These are phyloP conservation scores for Macrosoma leucophasiata DNA, from an alignment of 2,888 invertebrate species.

Conservation along the genomic window DNA sequence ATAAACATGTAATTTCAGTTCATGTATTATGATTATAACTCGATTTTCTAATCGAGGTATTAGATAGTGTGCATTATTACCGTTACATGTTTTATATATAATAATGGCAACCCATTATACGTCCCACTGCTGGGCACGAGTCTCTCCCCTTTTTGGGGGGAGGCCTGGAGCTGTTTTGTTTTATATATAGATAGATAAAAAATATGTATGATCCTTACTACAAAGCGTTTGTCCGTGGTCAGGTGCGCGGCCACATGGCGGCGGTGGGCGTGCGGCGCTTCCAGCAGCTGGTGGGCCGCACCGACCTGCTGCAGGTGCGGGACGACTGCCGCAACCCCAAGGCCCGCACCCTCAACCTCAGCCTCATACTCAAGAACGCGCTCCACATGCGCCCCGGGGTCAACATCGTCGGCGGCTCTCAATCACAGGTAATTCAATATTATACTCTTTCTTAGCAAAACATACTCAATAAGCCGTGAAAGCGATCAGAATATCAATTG, in stretches of 20 bases:
- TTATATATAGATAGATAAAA: neutral
- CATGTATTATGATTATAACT: too few species aligned
- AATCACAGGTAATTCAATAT: constrained; percentile 82
- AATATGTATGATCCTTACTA: neutral
- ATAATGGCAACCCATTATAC: too few species aligned
- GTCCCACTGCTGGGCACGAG: too few species aligned
- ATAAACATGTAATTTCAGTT: too few species aligned
- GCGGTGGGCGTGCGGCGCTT: constrained; percentile 90
- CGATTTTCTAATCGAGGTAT: too few species aligned
- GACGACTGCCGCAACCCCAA: constrained; percentile 84
- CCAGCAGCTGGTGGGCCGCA: constrained; percentile 94
- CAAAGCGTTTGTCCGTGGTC: constrained; percentile 8
- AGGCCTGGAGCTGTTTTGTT: neutral
- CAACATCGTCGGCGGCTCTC: constrained; percentile 92
- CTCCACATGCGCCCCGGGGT: constrained; percentile 91
- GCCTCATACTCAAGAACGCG: constrained; percentile 91
- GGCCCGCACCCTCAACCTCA: constrained; percentile 89
- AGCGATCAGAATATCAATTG: too few species aligned
- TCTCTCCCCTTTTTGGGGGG: too few species aligned
- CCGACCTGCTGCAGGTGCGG: constrained; percentile 88
- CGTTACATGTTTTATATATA: too few species aligned
- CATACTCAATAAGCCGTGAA: too few species aligned
- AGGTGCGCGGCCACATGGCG: constrained; percentile 94
- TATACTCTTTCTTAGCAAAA: too few species aligned
- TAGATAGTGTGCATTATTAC: too few species aligned